Percentiles rank a stretch among this genome's conserved stretches.
These are phyloP conservation scores for Stenichneumon culpator DNA, from an alignment of 2,888 invertebrate species.

Conservation along the genomic window DNA sequence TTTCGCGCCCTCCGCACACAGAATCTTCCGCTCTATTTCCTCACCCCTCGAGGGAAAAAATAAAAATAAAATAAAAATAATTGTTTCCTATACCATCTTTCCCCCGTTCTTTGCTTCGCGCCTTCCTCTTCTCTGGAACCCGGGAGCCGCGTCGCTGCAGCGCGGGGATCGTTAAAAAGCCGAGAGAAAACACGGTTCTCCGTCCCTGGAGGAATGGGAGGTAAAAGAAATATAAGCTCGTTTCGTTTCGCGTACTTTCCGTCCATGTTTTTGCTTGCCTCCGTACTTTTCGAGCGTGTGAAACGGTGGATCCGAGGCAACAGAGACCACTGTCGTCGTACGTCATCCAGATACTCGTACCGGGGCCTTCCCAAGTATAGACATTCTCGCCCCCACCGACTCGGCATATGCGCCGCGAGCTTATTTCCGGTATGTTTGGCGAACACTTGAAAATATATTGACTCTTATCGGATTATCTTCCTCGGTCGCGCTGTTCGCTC, in stretches of 20 bases:
- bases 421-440: conserved; percentile 77
- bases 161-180: conserved; percentile 59
- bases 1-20: background rate
- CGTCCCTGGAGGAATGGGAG: conserved; percentile 27
- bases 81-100: conserved; percentile 8
- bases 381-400: conserved; percentile 45
- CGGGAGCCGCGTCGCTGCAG: conserved; percentile 4
- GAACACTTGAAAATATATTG: conserved; percentile 81
- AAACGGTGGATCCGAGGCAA: conserved; percentile 28
- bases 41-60: background rate
- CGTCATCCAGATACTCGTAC: conserved; percentile 67
- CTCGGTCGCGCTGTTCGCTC: conserved; percentile 52
- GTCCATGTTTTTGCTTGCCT: conserved; percentile 30
- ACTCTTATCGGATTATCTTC: conserved; percentile 78
- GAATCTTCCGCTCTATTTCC: conserved; percentile 15
- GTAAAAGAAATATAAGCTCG: conserved; percentile 61
- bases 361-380: conserved; percentile 15
- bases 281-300: conserved; percentile 16
- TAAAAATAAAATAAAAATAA: background rate
- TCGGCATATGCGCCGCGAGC: conserved; percentile 69
- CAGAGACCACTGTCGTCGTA: conserved; percentile 58
- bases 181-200: conserved; percentile 44
- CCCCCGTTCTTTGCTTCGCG: conserved; percentile 13
- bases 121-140: conserved; percentile 25
- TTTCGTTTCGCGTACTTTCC: conserved; percentile 53